Evolutionary conservation across 2,888 invertebrate species (phyloP), one percentile per base, ranked within the genome.

Genomic region (Trissolcus brochymenae): DNA sequence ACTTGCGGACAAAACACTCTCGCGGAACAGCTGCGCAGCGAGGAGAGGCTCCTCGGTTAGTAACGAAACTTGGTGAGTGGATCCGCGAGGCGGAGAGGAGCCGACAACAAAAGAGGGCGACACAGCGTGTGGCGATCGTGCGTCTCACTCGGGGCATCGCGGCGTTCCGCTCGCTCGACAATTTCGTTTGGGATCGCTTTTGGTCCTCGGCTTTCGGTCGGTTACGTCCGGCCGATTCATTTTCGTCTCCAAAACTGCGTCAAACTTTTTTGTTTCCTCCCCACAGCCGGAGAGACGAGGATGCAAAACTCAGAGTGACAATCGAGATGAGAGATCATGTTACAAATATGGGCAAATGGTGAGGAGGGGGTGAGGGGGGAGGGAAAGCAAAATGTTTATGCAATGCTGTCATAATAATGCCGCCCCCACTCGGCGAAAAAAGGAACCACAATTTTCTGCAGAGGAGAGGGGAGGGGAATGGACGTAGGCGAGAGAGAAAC

Each of bases 61-160:
- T 68, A 68, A 68, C 59, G 11, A 53, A 46, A 54, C 67, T 50
- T 66, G 56, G 46, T 16, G 46, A 46, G 46, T 16, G 46, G 14
- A 41, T 67, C 59, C 53, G 62, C 61, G 67, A 25, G 41, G 35
- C 46, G 41, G 49, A 54, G 49, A 54, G 50, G 35, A 70, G 53
- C 49, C 16, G 61, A 61, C 49, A 70, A 70, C 68, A 68, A 70
- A 60, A 70, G 68, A 70, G 68, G 61, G 68, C 68, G 68, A 68
- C 35, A 35, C 35, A 35, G 35, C 35, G 35, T 35, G 9, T 11
- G 35, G 9, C 9, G 35, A 35, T 35, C 35, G 35, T 35, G 35
- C 35, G 35, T 35, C 35, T 35, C 35, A 35, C 35, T 35, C 35
- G 35, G 2, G 35, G 9, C 35, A 35, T 35, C 35, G 35, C 35